Evolutionary conservation across 2,797 vertebrate genomes (phyloP), one percentile per base, ranked within the genome.

Genomic region (Protonibea diacanthus): DNA sequence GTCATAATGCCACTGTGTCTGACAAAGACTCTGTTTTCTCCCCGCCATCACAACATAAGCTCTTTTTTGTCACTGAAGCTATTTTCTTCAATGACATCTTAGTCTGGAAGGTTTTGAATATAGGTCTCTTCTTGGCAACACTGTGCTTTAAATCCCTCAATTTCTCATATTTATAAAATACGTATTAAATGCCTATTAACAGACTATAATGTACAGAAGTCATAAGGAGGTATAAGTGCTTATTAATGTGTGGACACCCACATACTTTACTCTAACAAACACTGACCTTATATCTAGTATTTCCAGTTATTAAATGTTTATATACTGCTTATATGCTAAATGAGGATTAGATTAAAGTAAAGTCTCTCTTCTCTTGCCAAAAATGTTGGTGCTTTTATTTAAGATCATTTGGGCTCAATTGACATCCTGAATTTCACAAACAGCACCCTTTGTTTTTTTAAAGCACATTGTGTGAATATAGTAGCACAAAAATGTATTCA

Each of bases 1-100:
- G 59, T 78, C 75, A 76, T 56, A 62, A 78, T 61, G 74, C 61
- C 66, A 74, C 71, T 56, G 61, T n/a, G 13, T 63, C 63, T 75
- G 59, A 29, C 29, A 64, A 29, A 53, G 29, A 52, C 13, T 42
- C 15, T 70, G 63, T 63, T 42, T 48, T 47, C 17, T 4, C 11
- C 27, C 5, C 33, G 55, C 6, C 23, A 66, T 48, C 23, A 33
- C 25, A 13, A 58, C 27, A 27, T 38, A 78, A 83, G 67, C 75
- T 66, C 9, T 56, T 70, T 61, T 69, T 23, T 56, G 15, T 71
- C 21, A 66, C 18, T 18, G 9, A 61, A 12, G 1, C 66, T 25
- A n/a, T 3, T 80, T 66, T 47, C n/a, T 49, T 56, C 67, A 56
- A 48, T 52, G 15, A 40, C 44, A 33, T 65, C 6, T 11, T 61